Evolutionary conservation across 1,140 invertebrate genomes (phyloP).

Genomic region (Microplitis mediator): DNA sequence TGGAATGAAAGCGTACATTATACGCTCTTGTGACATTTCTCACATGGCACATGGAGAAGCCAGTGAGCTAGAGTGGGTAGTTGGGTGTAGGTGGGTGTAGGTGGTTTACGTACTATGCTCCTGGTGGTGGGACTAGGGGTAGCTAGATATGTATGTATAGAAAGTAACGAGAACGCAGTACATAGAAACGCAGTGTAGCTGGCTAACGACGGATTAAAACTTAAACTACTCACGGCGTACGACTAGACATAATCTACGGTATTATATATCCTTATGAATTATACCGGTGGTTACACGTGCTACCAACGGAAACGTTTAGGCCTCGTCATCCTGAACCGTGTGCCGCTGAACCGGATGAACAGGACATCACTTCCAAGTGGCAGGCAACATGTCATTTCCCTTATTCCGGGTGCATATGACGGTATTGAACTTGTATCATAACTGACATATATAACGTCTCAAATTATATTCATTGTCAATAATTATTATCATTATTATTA

Average conservation of each 20-base stretch:
- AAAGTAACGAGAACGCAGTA: conserved; percentile 13
- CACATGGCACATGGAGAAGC: conserved; percentile 12
- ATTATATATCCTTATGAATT: conserved; percentile 19
- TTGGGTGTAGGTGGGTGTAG: too few species aligned
- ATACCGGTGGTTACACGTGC: conserved; percentile 20
- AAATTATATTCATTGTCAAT: too few species aligned
- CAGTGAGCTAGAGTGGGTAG: neutral
- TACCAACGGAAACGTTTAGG: conserved; percentile 10
- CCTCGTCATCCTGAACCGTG: neutral
- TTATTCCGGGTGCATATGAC: conserved; percentile 27
- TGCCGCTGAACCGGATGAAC: neutral
- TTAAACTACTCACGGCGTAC: conserved; percentile 26
- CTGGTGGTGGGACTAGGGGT: neutral
- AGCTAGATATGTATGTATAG: neutral
- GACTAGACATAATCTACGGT: neutral
- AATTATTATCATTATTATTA: neutral
- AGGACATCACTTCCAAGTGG: neutral
- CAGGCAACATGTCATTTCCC: conserved; percentile 23
- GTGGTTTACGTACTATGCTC: too few species aligned
- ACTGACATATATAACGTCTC: neutral
- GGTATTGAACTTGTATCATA: neutral
- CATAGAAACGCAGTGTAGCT: conserved; percentile 20
- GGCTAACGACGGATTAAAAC: conserved; percentile 34
- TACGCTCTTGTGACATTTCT: conserved; percentile 7
- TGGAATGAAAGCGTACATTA: conserved; percentile 24